Conservation (phyloP, 2,113 vertebrate genomes). For the Neotoma lepida region DNA sequence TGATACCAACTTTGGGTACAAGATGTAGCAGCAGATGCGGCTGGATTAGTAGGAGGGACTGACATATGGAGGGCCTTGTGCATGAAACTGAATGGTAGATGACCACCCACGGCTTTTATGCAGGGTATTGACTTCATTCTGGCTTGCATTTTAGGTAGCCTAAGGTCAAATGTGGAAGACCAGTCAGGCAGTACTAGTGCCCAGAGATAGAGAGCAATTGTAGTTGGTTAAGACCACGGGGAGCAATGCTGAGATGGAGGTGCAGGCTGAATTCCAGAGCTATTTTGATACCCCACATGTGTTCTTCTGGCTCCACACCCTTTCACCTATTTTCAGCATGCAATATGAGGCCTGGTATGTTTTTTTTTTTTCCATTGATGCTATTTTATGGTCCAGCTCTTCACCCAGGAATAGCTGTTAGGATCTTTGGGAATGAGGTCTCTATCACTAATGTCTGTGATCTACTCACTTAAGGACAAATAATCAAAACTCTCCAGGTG, state of each 20-base stretch:
- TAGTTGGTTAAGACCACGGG: background rate
- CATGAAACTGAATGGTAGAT: background rate
- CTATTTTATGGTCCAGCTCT: background rate
- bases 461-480: background rate
- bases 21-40: background rate
- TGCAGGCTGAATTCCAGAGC: conserved; percentile 23
- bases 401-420: background rate
- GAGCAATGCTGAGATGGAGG: background rate
- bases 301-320: conserved; percentile 39
- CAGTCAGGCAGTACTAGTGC: background rate
- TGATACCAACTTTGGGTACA: background rate
- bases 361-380: conserved; percentile 9
- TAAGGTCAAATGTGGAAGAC: conserved; percentile 19
- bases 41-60: conserved; percentile 24
- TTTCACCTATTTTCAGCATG: conserved; percentile 57
- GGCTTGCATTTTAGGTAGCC: conserved; percentile 5
- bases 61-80: background rate
- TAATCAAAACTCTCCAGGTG: background rate
- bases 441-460: background rate
- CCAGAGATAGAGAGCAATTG: background rate
- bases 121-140: background rate
- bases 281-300: conserved; percentile 52
- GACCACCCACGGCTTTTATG: background rate
- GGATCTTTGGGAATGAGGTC: background rate
- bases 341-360: conserved; percentile 10